Conservation (phyloP, 1,140 invertebrate genomes). For the Drosophila albomicans region DNA sequence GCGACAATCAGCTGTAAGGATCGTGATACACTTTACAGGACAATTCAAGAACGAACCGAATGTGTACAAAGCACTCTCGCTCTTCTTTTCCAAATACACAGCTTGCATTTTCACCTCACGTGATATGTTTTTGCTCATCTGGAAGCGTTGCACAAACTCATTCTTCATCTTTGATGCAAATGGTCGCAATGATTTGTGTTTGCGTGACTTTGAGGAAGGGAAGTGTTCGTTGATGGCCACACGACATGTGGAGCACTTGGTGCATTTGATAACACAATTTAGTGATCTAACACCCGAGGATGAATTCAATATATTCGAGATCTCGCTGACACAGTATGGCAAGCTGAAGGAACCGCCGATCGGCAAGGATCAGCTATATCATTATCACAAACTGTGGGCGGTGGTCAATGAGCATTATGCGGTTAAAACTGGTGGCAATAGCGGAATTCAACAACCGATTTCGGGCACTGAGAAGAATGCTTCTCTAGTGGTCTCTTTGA, state of each 20-base stretch:
- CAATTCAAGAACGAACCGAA: constrained; percentile 73
- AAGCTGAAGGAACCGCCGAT: constrained; percentile 58
- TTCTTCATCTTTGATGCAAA: constrained; percentile 83
- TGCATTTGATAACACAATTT: constrained; percentile 73
- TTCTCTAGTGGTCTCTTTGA: constrained; percentile 70
- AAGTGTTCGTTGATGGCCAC: constrained; percentile 75
- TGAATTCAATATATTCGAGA: constrained; percentile 78
- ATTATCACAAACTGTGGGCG: constrained; percentile 67
- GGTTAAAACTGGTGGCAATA: constrained; percentile 65
- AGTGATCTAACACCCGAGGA: constrained; percentile 54
- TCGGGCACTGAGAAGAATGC: constrained; percentile 71
- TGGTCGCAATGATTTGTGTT: constrained; percentile 65
- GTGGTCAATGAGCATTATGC: constrained; percentile 80
- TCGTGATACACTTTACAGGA: constrained; percentile 70
- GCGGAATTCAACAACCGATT: constrained; percentile 73
- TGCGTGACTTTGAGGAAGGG: constrained; percentile 66
- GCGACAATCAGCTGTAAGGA: constrained; percentile 54
- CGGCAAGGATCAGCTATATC: constrained; percentile 11
- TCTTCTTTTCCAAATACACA: constrained; percentile 75
- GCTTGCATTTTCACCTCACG: constrained; percentile 71
- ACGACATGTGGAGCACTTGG: constrained; percentile 69
- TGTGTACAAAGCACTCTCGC: constrained; percentile 69
- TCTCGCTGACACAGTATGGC: constrained; percentile 65
- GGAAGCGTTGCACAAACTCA: constrained; percentile 75
- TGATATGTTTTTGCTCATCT: constrained; percentile 75